Evolutionary conservation across 2,888 invertebrate species (phyloP).

Genomic region (Parthenolecanium corni): DNA sequence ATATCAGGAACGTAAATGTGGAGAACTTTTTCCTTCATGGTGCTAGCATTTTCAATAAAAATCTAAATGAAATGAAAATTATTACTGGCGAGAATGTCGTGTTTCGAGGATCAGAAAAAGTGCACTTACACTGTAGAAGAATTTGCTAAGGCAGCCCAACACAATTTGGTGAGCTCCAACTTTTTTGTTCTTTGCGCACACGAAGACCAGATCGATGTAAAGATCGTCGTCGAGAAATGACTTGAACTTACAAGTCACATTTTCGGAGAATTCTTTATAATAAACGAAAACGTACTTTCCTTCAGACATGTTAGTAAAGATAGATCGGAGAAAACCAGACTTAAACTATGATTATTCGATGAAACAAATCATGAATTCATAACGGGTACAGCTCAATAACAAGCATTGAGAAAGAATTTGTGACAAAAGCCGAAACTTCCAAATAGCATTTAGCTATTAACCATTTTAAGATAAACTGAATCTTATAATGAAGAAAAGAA

Average conservation of each 20-base stretch:
- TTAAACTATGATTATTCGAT: no score
- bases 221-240: slow-evolving; percentile 6
- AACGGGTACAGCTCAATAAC: no score
- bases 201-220: slow-evolving; percentile 14
- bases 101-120: not conserved
- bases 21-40: slow-evolving; percentile 2
- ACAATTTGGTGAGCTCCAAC: slow-evolving; percentile 22
- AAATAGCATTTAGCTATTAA: no score
- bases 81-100: not conserved
- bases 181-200: slow-evolving; percentile 10
- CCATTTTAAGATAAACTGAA: no score
- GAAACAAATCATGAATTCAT: no score
- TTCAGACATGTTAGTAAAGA: no score
- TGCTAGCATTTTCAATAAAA: slow-evolving; percentile 5
- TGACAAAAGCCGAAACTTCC: no score
- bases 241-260: slow-evolving; percentile 6
- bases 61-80: not conserved
- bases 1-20: slow-evolving; percentile 19
- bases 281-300: not conserved
- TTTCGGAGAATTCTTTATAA: not conserved
- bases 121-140: slow-evolving; percentile 6
- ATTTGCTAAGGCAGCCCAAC: slow-evolving; percentile 18
- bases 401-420: no score
- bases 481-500: no score
- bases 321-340: no score